Percentiles rank a stretch among this genome's conserved stretches.
phyloP scores from a whole-genome alignment of 2,888 invertebrate species.

The Chelonus formosanus region DNA sequence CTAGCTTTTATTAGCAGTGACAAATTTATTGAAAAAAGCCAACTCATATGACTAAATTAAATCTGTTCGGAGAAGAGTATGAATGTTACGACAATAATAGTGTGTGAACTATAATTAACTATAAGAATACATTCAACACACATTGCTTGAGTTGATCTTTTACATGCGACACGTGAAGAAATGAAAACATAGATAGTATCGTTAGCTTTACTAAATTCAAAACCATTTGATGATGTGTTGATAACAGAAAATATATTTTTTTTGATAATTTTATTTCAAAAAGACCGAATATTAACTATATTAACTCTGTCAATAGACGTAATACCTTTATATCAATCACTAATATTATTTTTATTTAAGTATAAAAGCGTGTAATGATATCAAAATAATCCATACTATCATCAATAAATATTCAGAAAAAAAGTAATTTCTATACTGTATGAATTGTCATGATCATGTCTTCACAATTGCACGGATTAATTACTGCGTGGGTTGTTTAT shows the following conservation, averaged over 20 bases:
- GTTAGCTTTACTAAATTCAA: background rate
- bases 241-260: too few species aligned
- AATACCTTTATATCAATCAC: too few species aligned
- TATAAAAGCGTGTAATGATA: too few species aligned
- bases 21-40: background rate
- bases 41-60: background rate
- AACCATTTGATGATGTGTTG: background rate
- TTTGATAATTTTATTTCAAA: too few species aligned
- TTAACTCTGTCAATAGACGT: too few species aligned
- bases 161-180: background rate
- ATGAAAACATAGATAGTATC: constrained; percentile 2
- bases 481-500: constrained; percentile 41
- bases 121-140: background rate
- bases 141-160: background rate
- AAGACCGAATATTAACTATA: too few species aligned
- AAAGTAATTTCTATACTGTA: background rate
- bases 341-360: too few species aligned
- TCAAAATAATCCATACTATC: too few species aligned
- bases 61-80: constrained; percentile 1
- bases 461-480: constrained; percentile 46
- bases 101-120: background rate
- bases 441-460: constrained; percentile 18
- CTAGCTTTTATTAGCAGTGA: too few species aligned
- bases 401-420: background rate
- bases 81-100: background rate